Conservation (phyloP, 2,113 vertebrate genomes). For the Baryphthengus martii region DNA sequence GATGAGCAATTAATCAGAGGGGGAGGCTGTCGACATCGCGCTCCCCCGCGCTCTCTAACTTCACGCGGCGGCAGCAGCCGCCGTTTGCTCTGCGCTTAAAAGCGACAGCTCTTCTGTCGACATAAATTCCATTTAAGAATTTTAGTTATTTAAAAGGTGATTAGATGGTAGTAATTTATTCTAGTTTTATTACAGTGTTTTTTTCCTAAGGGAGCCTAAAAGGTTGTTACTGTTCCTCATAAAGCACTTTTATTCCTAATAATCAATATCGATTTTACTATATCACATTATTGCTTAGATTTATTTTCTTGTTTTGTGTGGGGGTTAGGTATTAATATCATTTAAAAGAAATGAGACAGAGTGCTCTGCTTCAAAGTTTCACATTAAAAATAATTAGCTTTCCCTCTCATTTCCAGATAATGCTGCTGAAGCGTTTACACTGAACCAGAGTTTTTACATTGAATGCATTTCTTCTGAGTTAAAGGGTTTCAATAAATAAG, state of each 20-base stretch:
- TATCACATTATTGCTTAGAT: slow-evolving; percentile 44
- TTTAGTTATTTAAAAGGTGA: slow-evolving; percentile 62
- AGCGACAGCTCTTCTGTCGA: slow-evolving; percentile 5
- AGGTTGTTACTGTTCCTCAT: slow-evolving; percentile 44
- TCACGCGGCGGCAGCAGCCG: neutral
- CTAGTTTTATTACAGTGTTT: slow-evolving; percentile 9
- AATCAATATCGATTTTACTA: slow-evolving; percentile 64
- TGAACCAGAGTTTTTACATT: neutral
- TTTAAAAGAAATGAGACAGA: slow-evolving; percentile 43
- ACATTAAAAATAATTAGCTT: slow-evolving; percentile 6
- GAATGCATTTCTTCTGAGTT: neutral
- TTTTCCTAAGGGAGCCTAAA: slow-evolving; percentile 4
- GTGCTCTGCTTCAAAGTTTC: neutral
- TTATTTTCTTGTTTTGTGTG: slow-evolving; percentile 60
- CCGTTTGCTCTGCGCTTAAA: neutral
- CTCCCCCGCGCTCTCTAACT: neutral
- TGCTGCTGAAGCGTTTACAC: neutral
- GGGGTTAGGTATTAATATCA: slow-evolving; percentile 16
- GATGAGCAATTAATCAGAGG: neutral
- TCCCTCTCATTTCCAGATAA: neutral
- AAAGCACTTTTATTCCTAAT: slow-evolving; percentile 58
- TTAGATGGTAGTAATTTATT: slow-evolving; percentile 62
- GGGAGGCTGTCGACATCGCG: neutral
- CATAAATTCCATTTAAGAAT: slow-evolving; percentile 37
- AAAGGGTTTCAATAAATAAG: neutral